Conservation (phyloP, 2,113 vertebrate species). For the Atlantisia rogersi region DNA sequence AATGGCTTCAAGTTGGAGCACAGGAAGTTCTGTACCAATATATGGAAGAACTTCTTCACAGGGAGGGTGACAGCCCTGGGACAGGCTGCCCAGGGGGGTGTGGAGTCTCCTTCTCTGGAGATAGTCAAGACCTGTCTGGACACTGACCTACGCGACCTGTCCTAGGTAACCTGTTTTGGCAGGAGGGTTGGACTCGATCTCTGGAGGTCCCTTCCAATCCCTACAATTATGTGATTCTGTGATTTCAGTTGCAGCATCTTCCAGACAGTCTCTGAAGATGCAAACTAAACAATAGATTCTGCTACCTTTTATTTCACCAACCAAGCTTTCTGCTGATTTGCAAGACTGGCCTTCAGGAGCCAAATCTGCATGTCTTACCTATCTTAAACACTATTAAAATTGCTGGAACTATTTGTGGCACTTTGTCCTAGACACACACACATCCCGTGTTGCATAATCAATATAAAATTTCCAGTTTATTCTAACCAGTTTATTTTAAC, state of each 20-base stretch:
- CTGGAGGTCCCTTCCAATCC: too few species aligned
- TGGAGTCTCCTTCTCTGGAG: too few species aligned
- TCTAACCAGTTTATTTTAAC: not conserved
- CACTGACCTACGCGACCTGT: too few species aligned
- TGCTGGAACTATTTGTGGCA: not conserved
- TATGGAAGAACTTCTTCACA: too few species aligned
- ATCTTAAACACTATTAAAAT: not conserved
- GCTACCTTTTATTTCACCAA: not conserved
- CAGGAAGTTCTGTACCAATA: too few species aligned
- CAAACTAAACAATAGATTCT: not conserved
- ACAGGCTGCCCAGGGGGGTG: too few species aligned
- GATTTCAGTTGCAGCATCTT: not conserved
- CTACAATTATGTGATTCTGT: too few species aligned
- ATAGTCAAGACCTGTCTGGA: too few species aligned
- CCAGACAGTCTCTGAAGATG: not conserved
- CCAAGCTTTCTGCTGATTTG: not conserved
- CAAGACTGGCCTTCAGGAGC: not conserved
- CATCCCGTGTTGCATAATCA: not conserved
- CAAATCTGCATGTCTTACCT: not conserved
- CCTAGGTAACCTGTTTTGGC: too few species aligned
- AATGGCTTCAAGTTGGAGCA: too few species aligned
- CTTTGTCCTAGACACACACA: not conserved
- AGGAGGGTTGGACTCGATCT: too few species aligned
- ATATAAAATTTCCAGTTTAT: not conserved
- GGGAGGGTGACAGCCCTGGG: too few species aligned